These are phyloP conservation scores for Isaurus tuberculatus DNA, from an alignment of 92 coral and sea anemone genomes.

Conservation along the genomic window DNA sequence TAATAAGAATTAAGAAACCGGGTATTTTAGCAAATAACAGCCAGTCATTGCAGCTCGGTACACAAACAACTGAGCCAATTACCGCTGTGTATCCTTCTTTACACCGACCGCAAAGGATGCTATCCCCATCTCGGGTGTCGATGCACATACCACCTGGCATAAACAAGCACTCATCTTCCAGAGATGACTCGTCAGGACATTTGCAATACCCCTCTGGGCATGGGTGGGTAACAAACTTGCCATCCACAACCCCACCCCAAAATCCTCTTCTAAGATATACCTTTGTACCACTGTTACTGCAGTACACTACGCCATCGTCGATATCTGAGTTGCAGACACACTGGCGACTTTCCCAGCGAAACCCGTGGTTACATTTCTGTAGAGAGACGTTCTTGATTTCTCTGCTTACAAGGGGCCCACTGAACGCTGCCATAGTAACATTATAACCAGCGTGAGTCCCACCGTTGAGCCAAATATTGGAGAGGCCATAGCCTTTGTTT, in stretches of 20 bases:
- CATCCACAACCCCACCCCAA: constrained; percentile 92
- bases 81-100: constrained; percentile 55
- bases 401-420: constrained; percentile 62
- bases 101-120: constrained; percentile 85
- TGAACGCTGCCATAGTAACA: constrained; percentile 59
- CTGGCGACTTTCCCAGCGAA: background rate
- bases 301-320: constrained; percentile 67
- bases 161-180: constrained; percentile 15
- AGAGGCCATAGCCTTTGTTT: constrained; percentile 5
- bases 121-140: constrained; percentile 52
- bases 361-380: constrained; percentile 72
- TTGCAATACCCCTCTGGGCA: constrained; percentile 83
- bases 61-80: constrained; percentile 73
- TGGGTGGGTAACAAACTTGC: constrained; percentile 60
- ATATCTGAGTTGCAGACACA: constrained; percentile 69
- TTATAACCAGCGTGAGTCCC: constrained; percentile 32
- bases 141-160: constrained; percentile 49
- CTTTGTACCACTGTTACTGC: constrained; percentile 54
- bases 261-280: constrained; percentile 75
- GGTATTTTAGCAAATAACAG: constrained; percentile 63
- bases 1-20: constrained; percentile 46
- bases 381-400: constrained; percentile 56
- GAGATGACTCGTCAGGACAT: constrained; percentile 6
- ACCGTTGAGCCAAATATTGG: constrained; percentile 68
- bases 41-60: constrained; percentile 57